A percentile compares a stretch with the other conserved stretches of the same genome.
phyloP scores from a whole-genome alignment of 2,888 invertebrate genomes.

The Charanyca ferruginea region DNA sequence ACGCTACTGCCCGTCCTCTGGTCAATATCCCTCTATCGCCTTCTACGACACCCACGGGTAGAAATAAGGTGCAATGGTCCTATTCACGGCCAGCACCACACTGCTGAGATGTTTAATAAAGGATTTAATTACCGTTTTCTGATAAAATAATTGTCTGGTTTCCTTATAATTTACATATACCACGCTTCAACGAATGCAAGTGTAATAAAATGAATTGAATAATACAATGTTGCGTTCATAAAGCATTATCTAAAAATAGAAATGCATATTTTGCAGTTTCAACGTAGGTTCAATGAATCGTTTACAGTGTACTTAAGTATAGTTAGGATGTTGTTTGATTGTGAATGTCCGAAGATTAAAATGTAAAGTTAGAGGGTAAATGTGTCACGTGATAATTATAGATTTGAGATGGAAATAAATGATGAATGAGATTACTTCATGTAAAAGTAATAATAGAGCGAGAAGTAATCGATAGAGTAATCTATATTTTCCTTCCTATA shows the following conservation, averaged over 20 bases:
- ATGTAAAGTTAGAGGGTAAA: neutral
- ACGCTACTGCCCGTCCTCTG: no score
- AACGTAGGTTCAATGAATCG: slow-evolving; percentile 30
- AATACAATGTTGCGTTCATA: slow-evolving; percentile 32
- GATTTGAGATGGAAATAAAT: neutral
- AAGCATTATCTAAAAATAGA: slow-evolving; percentile 42
- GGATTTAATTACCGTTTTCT: neutral
- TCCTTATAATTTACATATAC: slow-evolving; percentile 2
- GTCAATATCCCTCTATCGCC: no score
- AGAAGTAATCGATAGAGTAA: no score
- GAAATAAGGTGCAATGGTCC: no score
- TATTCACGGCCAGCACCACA: no score
- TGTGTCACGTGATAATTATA: neutral
- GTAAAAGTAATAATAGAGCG: neutral
- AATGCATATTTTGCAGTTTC: slow-evolving; percentile 5
- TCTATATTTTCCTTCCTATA: no score
- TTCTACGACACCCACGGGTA: no score
- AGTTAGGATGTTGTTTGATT: slow-evolving; percentile 15
- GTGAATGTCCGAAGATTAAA: slow-evolving; percentile 13
- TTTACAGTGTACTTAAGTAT: slow-evolving; percentile 27
- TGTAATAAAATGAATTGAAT: neutral
- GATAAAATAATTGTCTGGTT: neutral
- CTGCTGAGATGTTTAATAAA: neutral
- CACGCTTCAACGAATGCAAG: neutral
- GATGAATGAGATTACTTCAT: neutral